phyloP scores from a whole-genome alignment of 2,888 invertebrate species.

The Eutolmus rufibarbis region DNA sequence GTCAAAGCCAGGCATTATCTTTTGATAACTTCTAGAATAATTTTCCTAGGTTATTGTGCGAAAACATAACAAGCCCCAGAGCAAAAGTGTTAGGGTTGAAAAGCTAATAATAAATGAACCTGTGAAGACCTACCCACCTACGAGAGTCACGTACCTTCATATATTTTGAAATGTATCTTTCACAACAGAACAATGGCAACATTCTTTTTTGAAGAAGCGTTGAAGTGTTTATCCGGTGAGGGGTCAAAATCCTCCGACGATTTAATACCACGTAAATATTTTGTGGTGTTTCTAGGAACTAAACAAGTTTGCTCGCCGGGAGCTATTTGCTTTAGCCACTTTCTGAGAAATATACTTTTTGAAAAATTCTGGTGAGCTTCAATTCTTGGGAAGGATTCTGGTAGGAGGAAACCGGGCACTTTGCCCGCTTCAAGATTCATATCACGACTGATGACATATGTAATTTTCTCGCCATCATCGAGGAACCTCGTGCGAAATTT shows the following conservation, averaged over 20 bases:
- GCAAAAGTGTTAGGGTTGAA: not conserved
- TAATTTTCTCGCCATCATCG: constrained; percentile 5
- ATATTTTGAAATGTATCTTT: not conserved
- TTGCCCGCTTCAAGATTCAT: constrained; percentile 6
- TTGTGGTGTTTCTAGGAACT: not conserved
- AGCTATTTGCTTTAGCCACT: not conserved
- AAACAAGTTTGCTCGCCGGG: not conserved
- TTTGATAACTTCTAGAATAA: not conserved
- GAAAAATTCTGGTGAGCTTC: not conserved
- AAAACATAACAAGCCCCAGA: not conserved
- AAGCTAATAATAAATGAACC: not conserved
- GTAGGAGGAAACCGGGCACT: not conserved
- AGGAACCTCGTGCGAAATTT: not conserved
- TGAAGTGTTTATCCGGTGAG: not conserved
- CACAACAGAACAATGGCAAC: not conserved
- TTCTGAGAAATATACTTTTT: not conserved
- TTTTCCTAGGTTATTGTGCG: not conserved
- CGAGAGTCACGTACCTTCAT: not conserved
- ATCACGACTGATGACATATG: constrained; percentile 14
- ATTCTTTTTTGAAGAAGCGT: not conserved
- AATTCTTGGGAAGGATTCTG: not conserved
- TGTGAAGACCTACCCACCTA: not conserved
- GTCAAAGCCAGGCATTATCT: no score
- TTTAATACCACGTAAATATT: not conserved
- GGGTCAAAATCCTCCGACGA: not conserved